phyloP scores from a whole-genome alignment of 2,797 vertebrate genomes.

The Mormyrops boulengeri region DNA sequence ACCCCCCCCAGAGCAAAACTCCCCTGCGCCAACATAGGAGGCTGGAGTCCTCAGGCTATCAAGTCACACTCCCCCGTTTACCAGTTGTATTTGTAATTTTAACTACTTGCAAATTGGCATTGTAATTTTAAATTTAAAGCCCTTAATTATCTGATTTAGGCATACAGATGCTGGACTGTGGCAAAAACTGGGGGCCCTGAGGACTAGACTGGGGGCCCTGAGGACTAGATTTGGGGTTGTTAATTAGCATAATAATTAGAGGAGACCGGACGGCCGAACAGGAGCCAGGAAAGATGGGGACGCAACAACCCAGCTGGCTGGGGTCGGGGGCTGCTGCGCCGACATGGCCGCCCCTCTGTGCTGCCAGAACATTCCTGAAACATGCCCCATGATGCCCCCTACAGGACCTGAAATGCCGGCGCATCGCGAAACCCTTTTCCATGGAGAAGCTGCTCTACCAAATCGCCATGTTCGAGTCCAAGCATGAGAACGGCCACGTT shows the following conservation, averaged over 20 bases:
- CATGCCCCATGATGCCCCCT: neutral
- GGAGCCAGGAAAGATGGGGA: neutral
- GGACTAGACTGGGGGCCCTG: conserved; percentile 27
- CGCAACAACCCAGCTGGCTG: neutral
- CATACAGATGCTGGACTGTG: neutral
- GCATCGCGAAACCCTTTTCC: conserved; percentile 94
- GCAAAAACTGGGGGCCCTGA: conserved; percentile 23
- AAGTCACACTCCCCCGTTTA: neutral
- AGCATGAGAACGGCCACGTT: conserved; percentile 88
- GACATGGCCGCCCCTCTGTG: neutral
- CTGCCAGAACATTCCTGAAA: neutral
- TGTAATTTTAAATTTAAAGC: neutral
- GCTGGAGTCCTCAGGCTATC: neutral
- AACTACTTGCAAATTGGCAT: neutral
- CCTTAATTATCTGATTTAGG: neutral
- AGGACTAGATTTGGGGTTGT: neutral
- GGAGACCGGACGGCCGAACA: neutral
- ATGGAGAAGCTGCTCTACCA: conserved; percentile 99
- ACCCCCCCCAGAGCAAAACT: neutral
- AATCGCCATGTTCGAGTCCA: conserved; percentile 92
- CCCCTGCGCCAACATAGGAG: neutral
- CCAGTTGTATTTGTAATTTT: neutral
- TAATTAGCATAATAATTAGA: neutral
- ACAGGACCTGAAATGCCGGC: conserved; percentile 93
- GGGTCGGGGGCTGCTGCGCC: neutral